phyloP scores from a whole-genome alignment of 1,140 invertebrate genomes.

The Caenorhabditis elegans region DNA sequence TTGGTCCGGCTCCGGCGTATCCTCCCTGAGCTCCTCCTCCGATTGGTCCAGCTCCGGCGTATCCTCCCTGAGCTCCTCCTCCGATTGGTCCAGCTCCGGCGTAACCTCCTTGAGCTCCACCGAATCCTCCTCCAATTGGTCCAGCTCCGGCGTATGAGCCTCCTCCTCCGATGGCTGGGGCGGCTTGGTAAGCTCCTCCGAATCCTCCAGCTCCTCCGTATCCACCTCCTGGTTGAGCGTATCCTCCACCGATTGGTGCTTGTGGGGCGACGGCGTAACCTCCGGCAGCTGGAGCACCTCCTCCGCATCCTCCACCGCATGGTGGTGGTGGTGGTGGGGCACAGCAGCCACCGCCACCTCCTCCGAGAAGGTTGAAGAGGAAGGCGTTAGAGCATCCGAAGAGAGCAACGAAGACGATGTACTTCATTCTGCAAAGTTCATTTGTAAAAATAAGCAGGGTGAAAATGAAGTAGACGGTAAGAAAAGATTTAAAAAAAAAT shows the following conservation, averaged over 20 bases:
- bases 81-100: background rate
- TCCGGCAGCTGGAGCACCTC: background rate
- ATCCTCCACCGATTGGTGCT: background rate
- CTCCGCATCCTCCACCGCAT: slow-evolving; percentile 8
- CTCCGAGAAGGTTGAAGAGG: slow-evolving; percentile 27
- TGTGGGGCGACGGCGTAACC: background rate
- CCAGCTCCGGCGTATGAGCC: slow-evolving; percentile 14
- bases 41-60: background rate
- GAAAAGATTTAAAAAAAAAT: background rate
- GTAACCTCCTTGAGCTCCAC: background rate
- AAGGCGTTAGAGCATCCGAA: slow-evolving; percentile 28
- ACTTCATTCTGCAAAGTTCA: background rate
- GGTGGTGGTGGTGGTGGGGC: slow-evolving; percentile 18
- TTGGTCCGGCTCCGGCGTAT: background rate
- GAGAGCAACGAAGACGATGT: slow-evolving; percentile 15
- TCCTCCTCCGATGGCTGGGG: slow-evolving; percentile 27
- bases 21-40: background rate
- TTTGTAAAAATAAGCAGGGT: no score
- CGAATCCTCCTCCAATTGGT: slow-evolving; percentile 4
- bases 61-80: background rate
- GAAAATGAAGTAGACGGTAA: background rate
- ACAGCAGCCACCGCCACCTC: slow-evolving; percentile 33
- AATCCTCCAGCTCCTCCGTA: background rate
- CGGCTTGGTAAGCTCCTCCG: slow-evolving; percentile 15
- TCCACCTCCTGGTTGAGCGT: background rate